Evolutionary conservation across 2,888 invertebrate genomes (phyloP), one percentile per base, ranked within the genome.

Genomic region (Pegoplata infirma): DNA sequence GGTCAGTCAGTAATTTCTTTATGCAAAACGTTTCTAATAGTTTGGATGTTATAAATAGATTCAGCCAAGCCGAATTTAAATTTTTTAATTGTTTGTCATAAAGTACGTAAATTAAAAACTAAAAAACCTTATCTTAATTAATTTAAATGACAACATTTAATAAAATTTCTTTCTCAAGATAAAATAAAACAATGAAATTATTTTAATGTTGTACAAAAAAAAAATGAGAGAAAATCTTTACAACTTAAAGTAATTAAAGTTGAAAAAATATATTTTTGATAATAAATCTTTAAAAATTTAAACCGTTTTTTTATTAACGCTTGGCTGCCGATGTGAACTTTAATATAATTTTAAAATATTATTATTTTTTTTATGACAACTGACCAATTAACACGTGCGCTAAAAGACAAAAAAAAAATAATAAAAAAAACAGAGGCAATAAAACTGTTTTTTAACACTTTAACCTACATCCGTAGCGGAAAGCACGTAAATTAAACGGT

Each of bases 401-500:
- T 17, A 46, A 63, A 16, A 55, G 19, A 19, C 10, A 10, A 10
- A 16, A 47, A 49, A 49, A 49, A 56, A 58, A 69, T 40, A 10
- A 14, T 14, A 63, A 47, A 23, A 32, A 12, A 69, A 71, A 16
- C n/a, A 28, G 16, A 28, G 23, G 10, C 21, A 4, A 49, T 25
- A n/a, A 51, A 12, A 44, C 28, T 8, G 46, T 12, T 51, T 32
- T 49, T 36, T 63, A 72, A 67, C 36, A 76, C 71, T 76, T 81
- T 78, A 81, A 81, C 78, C 81, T 59, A 80, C 78, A 74, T 81
- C 78, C 78, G 64, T 53, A 32, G 80, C 79, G 79, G 75, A 79
- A 79, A 71, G 79, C 79, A 79, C 79, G 79, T 79, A 79, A 71
- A 51, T 53, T 74, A 46, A 79, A 75, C 71, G 61, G 79, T 71